Conservation (phyloP, 2,797 vertebrate genomes). For the Mustela erminea region DNA sequence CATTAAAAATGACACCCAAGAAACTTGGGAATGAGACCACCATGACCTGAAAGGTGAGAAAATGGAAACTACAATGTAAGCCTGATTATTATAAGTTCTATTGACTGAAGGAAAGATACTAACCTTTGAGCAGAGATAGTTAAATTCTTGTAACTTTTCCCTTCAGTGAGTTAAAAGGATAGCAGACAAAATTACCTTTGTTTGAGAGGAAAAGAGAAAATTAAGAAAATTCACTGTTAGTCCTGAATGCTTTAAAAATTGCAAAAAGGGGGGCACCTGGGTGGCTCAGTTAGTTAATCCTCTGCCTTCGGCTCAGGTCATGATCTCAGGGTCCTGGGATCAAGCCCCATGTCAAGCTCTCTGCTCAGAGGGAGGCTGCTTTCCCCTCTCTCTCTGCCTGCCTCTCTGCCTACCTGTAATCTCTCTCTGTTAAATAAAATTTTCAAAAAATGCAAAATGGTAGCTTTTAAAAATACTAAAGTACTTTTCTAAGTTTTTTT, state of each 20-base stretch:
- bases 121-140: conserved; percentile 46
- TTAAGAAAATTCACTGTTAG: neutral
- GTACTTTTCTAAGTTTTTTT: neutral
- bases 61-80: conserved; percentile 32
- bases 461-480: neutral
- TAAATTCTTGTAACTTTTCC: neutral
- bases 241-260: conserved; percentile 9
- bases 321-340: no score
- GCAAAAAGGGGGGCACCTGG: neutral
- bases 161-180: neutral
- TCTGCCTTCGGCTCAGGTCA: no score
- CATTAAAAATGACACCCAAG: conserved; percentile 1
- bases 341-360: no score
- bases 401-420: no score
- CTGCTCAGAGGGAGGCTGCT: no score
- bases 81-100: neutral
- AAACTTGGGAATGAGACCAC: neutral
- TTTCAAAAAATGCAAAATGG: neutral
- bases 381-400: no score
- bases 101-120: neutral
- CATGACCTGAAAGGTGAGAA: neutral
- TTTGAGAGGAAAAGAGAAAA: neutral
- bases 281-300: no score
- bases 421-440: no score
- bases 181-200: neutral